Evolutionary conservation across 2,888 invertebrate genomes (phyloP).

Genomic region (Glyphotaelius pellucidus): DNA sequence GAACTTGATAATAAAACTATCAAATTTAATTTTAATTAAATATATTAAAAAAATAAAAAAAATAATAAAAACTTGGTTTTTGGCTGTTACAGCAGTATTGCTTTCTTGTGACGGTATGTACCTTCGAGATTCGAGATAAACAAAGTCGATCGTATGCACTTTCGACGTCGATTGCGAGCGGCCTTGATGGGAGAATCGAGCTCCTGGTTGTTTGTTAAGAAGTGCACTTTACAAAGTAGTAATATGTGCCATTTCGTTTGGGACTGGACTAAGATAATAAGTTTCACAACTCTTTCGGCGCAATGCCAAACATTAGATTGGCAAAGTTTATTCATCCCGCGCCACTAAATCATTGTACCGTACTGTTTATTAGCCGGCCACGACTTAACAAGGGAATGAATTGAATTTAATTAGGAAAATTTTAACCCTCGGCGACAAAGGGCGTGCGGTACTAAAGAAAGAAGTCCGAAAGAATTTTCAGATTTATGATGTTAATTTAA

Average conservation of each 20-base stretch:
- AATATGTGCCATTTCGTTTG: not conserved
- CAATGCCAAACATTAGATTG: constrained; percentile 3
- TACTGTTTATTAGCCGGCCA: constrained; percentile 6
- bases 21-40: too few relatives aligned
- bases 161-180: too few relatives aligned
- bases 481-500: constrained; percentile 29
- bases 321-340: constrained; percentile 9
- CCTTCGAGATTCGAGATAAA: too few relatives aligned
- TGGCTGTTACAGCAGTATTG: too few relatives aligned
- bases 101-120: too few relatives aligned
- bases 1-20: too few relatives aligned
- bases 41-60: too few relatives aligned
- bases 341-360: not conserved
- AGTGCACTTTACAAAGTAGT: not conserved
- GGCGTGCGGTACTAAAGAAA: not conserved
- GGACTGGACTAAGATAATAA: not conserved
- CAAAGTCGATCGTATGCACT: too few relatives aligned
- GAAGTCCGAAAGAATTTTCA: not conserved
- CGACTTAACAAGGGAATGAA: constrained; percentile 10
- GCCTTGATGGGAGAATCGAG: too few relatives aligned
- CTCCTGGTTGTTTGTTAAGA: not conserved
- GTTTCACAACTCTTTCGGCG: not conserved
- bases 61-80: too few relatives aligned
- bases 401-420: constrained; percentile 26
- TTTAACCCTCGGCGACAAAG: constrained; percentile 14